A percentile compares a stretch with the other conserved stretches of the same genome.
These are phyloP conservation scores for Cathartes aura DNA, from an alignment of 2,113 vertebrate species.

Conservation along the genomic window DNA sequence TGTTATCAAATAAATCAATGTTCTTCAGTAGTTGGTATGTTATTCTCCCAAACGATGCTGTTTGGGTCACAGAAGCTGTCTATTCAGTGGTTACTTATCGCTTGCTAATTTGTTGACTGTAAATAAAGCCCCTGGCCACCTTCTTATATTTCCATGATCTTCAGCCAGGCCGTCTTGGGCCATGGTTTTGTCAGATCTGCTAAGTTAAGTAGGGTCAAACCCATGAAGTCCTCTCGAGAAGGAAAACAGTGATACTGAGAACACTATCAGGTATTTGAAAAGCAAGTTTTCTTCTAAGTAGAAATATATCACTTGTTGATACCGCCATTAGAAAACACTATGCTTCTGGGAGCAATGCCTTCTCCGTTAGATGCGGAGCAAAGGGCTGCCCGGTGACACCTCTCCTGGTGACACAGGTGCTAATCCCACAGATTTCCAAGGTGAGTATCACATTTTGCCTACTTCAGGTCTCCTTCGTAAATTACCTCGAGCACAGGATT, in stretches of 20 bases:
- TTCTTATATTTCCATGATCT: conserved; percentile 65
- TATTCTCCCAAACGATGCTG: conserved; percentile 30
- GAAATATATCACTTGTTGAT: neutral
- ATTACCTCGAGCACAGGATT: neutral
- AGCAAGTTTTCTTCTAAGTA: neutral
- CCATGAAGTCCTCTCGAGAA: neutral
- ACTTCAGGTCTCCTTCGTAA: conserved; percentile 37
- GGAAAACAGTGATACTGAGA: neutral
- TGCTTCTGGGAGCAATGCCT: neutral
- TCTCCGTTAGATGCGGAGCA: neutral
- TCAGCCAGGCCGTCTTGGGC: neutral
- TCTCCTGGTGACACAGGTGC: neutral
- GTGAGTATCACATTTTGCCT: conserved; percentile 53
- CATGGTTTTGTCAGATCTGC: neutral
- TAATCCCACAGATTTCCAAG: conserved; percentile 50
- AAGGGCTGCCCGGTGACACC: neutral
- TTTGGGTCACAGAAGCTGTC: conserved; percentile 48
- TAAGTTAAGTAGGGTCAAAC: conserved; percentile 42
- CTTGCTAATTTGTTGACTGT: conserved; percentile 57
- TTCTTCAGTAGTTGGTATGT: neutral
- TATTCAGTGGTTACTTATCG: conserved; percentile 8
- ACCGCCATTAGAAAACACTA: neutral
- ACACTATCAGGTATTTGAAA: neutral
- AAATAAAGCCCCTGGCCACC: conserved; percentile 46
- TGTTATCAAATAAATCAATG: conserved; percentile 72